These are phyloP conservation scores for Lepidurus packardi DNA, from an alignment of 1,140 invertebrate genomes.

Conservation along the genomic window DNA sequence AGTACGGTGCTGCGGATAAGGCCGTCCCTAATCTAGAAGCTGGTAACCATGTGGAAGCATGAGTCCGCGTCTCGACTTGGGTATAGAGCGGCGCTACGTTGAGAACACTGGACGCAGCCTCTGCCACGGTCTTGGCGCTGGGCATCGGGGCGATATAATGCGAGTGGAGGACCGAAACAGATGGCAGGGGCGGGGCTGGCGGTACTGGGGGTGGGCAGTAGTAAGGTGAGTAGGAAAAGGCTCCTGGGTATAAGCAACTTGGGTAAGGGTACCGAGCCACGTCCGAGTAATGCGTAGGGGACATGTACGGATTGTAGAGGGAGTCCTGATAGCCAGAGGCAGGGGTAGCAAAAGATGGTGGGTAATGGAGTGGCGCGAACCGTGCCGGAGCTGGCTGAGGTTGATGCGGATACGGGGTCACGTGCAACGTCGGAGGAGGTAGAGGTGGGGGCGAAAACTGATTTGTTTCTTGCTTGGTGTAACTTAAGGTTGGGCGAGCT, in stretches of 20 bases:
- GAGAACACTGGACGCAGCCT: slow-evolving; percentile 38
- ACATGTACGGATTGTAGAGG: slow-evolving; percentile 26
- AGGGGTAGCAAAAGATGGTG: slow-evolving; percentile 23
- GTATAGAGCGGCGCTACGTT: slow-evolving; percentile 34
- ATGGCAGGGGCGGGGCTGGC: slow-evolving; percentile 36
- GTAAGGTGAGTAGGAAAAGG: slow-evolving; percentile 36
- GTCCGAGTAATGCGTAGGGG: slow-evolving; percentile 28
- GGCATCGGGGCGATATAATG: neutral
- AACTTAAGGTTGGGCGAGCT: slow-evolving; percentile 27
- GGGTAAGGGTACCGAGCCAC: neutral
- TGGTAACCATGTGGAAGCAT: slow-evolving; percentile 29
- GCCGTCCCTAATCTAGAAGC: slow-evolving; percentile 23
- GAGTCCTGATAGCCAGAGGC: slow-evolving; percentile 27
- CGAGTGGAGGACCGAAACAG: slow-evolving; percentile 36
- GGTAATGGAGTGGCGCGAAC: slow-evolving; percentile 36
- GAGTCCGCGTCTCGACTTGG: slow-evolving; percentile 35
- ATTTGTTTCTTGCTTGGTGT: slow-evolving; percentile 35
- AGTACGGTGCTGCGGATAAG: slow-evolving; percentile 22
- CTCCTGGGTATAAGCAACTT: slow-evolving; percentile 31
- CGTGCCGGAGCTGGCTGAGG: slow-evolving; percentile 31
- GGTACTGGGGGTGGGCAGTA: slow-evolving; percentile 37
- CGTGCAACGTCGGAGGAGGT: slow-evolving; percentile 33
- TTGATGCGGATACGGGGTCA: slow-evolving; percentile 36
- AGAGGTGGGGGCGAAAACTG: slow-evolving; percentile 37
- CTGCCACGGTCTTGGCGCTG: slow-evolving; percentile 35